These are phyloP conservation scores for Falco columbarius DNA, from an alignment of 2,797 vertebrate genomes.

Conservation along the genomic window DNA sequence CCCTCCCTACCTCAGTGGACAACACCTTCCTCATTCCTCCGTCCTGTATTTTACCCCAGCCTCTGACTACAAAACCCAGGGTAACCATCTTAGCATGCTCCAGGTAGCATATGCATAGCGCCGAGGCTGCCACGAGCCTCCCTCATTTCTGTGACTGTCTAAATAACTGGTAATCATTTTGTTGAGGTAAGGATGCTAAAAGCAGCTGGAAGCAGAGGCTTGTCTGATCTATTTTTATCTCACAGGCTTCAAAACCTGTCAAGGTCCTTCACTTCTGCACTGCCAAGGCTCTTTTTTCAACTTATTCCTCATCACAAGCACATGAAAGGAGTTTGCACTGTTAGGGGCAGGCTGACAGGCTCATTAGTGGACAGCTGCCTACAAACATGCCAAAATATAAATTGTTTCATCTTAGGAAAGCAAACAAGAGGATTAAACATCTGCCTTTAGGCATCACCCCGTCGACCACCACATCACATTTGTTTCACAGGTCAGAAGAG, in stretches of 20 bases:
- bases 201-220: background rate
- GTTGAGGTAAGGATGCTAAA: background rate
- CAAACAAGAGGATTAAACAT: constrained; percentile 6
- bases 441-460: background rate
- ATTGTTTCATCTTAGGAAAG: constrained; percentile 13
- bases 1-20: background rate
- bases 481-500: background rate
- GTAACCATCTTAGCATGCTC: background rate
- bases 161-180: background rate
- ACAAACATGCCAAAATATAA: background rate
- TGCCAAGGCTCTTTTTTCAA: background rate
- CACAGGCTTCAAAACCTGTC: constrained; percentile 17
- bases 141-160: background rate
- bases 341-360: background rate
- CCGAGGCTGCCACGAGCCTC: background rate
- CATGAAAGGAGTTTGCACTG: background rate
- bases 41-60: background rate
- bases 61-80: background rate
- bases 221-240: constrained; percentile 36
- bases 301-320: background rate
- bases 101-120: background rate
- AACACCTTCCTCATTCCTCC: background rate
- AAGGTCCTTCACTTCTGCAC: background rate
- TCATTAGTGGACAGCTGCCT: background rate
- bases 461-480: background rate